Conservation (phyloP, 1,140 invertebrate species). For the Andrena cerasifolii region DNA sequence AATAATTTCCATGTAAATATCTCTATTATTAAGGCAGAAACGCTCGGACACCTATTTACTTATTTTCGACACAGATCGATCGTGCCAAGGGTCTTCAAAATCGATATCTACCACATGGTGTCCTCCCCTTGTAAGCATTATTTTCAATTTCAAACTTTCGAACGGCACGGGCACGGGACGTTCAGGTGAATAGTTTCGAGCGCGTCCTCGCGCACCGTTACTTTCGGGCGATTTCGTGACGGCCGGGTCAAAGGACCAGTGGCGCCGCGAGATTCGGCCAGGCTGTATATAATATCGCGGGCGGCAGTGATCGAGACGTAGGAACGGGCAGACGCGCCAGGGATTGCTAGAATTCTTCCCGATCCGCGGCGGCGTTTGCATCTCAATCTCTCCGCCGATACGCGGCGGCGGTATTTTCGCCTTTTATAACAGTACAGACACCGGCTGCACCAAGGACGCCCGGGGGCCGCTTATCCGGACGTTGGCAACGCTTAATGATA, state of each 20-base stretch:
- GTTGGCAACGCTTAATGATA: conserved; percentile 30
- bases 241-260: neutral
- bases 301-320: conserved; percentile 27
- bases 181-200: neutral
- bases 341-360: conserved; percentile 1
- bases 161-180: neutral
- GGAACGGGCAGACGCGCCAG: neutral
- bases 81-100: too few relatives aligned
- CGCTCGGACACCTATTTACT: too few relatives aligned
- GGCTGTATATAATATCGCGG: neutral
- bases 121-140: too few relatives aligned
- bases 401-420: neutral
- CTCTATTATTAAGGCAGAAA: too few relatives aligned
- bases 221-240: neutral
- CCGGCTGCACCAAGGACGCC: conserved; percentile 23
- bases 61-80: too few relatives aligned
- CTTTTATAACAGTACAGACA: conserved; percentile 38
- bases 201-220: conserved; percentile 24
- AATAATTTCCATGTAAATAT: too few relatives aligned
- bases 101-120: too few relatives aligned
- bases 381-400: neutral
- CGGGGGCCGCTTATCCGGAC: conserved; percentile 9
- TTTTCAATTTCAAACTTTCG: neutral
- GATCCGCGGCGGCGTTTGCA: conserved; percentile 6
- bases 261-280: neutral